Evolutionary conservation across 2,113 vertebrate species (phyloP), one percentile per base, ranked within the genome.

Genomic region (Limnothrissa miodon): DNA sequence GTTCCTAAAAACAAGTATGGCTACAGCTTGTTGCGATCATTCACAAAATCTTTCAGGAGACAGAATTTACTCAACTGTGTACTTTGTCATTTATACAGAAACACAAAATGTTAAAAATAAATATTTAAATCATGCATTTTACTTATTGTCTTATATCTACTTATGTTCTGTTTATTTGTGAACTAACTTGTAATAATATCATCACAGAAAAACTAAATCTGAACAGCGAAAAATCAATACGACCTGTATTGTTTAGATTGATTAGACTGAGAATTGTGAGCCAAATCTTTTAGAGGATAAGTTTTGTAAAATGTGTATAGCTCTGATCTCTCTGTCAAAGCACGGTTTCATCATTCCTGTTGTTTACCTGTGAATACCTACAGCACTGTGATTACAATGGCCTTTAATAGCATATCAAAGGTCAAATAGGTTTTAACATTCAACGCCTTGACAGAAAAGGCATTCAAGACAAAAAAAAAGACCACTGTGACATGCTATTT

Each of bases 1-100:
- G 66, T 82, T 45, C 48, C 7, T 59, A 39, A 74, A 45, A 88
- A 62, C 80, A 13, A 85, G 82, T 83, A n/a, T 59, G 23, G n/a
- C 62, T 70, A 15, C 10, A 74, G 66, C 25, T 33, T 74, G 66
- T 74, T 33, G 66, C 33, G 13, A 36, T 5, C 66, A 74, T 36
- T 74, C 33, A 74, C 13, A 74, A 29, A 66, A 66, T 13, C n/a
- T 2, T 8, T 62, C n/a, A 6, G 9, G 25, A 11, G 8, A 62
- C 23, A 62, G 56, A 25, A 9, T 70, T 10, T 74, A 15, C 66
- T 74, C 25, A 13, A 15, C 66, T 5, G 2, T 33, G 25, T 74
- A 33, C 66, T 4, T 53, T 53, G 11, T 53, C 42, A n/a, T 29
- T 62, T 29, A 29, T 62, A n/a, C 25, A 29, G 13, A n/a, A 25